These are phyloP conservation scores for Halichondria panicea DNA, from an alignment of 37 sponge, comb jelly and placozoan genomes.

Conservation along the genomic window DNA sequence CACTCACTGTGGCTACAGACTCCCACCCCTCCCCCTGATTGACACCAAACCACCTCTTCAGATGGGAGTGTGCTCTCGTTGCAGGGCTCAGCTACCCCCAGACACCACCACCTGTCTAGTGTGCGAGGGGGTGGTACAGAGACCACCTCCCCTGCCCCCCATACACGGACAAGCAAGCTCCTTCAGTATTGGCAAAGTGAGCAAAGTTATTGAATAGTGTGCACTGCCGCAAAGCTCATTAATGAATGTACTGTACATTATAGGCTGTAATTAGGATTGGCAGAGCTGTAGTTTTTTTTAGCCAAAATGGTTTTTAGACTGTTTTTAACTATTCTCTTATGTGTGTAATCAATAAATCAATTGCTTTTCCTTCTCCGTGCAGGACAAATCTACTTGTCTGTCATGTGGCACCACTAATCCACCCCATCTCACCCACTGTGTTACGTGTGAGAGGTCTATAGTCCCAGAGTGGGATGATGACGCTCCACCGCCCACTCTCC, in stretches of 20 bases:
- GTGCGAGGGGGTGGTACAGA: slow-evolving; percentile 50
- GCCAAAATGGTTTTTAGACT: too few relatives aligned
- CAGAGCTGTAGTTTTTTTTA: too few relatives aligned
- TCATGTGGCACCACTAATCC: slow-evolving; percentile 73
- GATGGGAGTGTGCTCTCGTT: slow-evolving; percentile 23
- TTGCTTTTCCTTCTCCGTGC: not conserved
- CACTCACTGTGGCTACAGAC: slow-evolving; percentile 62
- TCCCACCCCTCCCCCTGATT: slow-evolving; percentile 53
- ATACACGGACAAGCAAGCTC: slow-evolving; percentile 16
- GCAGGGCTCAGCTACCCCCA: slow-evolving; percentile 21
- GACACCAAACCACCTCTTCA: slow-evolving; percentile 33
- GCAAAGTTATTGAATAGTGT: too few relatives aligned
- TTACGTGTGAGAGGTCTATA: slow-evolving; percentile 72
- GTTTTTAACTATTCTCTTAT: too few relatives aligned
- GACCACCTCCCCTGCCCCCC: slow-evolving; percentile 43
- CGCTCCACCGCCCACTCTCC: slow-evolving; percentile 1
- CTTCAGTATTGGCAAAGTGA: not conserved
- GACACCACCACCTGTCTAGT: slow-evolving; percentile 43
- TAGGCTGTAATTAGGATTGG: too few relatives aligned
- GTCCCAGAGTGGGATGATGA: not conserved
- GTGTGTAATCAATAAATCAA: too few relatives aligned
- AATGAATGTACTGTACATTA: too few relatives aligned
- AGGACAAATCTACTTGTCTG: slow-evolving; percentile 55
- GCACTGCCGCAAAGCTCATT: too few relatives aligned
- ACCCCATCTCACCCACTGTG: slow-evolving; percentile 44